Base-by-base conservation (phyloP, 2,113 vertebrate genomes). In the Eolophus roseicapilla region DNA sequence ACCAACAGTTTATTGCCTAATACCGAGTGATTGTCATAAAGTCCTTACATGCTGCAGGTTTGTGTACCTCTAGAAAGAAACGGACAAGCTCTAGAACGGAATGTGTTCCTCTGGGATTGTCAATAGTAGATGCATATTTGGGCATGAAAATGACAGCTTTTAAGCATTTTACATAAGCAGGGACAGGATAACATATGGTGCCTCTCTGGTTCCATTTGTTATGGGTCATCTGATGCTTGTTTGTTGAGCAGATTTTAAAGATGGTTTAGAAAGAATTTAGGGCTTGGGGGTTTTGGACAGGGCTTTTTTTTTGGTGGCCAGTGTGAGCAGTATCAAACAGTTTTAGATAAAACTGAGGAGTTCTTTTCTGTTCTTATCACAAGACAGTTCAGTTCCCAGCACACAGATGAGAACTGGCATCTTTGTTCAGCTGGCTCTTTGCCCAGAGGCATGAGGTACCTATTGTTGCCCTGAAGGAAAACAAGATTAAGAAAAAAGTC, bases 171-270 rank as follows among this genome's bases (percentile, higher is more conserved):
- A 92, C 35, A 60, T 92, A 90, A 93, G 60, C 44, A 47, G 35
- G 65, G 55, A 52, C 60, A 78, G 82, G 85, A 70, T 62, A 96
- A 81, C 93, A 92, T 92, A 81, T 64, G 73, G 82, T 90, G 64
- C 65, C 29, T 75, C 37, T 78, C 82, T 88, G 29, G 46, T 88
- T 95, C 73, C 75, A 57, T 93, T 90, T 95, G 93, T 52, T 78
- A 1, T 78, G 60, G 73, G 80, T 90, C 53, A 75, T 52, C 83
- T 88, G 68, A 50, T 83, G 64, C 28, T 93, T 71, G 13, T 86
- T 90, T 90, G 39, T 90, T 81, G 41, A 88, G 13, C 68, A 93
- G 80, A 71, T 88, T 92, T 92, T 80, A 80, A 82, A 86, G 67
- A 73, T 43, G 28, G 35, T 81, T 96, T 86, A 21, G 55, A 88